These are phyloP conservation scores for Archilochus colubris DNA, from an alignment of 2,113 vertebrate species.

Conservation along the genomic window DNA sequence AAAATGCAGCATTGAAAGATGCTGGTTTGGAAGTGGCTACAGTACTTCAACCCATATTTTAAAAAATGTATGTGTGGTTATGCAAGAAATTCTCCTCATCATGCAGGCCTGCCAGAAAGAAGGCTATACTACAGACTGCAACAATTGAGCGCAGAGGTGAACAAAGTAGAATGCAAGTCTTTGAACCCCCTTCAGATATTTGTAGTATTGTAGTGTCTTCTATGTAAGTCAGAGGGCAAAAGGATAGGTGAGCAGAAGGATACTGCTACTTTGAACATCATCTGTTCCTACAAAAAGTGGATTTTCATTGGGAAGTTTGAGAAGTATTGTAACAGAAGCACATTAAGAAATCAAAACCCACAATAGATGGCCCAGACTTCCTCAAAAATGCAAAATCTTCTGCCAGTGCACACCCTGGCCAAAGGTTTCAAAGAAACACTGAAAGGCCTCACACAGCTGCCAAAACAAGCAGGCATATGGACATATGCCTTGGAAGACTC, in stretches of 20 bases:
- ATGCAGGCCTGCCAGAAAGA: not conserved
- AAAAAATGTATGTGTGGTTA: slow-evolving; percentile 16
- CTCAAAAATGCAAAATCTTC: not conserved
- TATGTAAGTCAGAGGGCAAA: not conserved
- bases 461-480: not conserved
- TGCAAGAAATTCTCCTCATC: not conserved
- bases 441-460: not conserved
- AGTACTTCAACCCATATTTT: not conserved
- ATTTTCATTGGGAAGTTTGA: not conserved
- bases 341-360: slow-evolving; percentile 2
- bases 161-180: not conserved
- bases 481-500: not conserved
- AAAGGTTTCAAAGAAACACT: not conserved
- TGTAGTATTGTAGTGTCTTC: not conserved
- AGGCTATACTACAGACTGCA: not conserved
- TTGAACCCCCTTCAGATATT: not conserved
- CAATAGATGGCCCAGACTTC: not conserved
- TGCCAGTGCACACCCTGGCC: not conserved
- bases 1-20: not conserved
- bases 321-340: not conserved
- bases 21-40: not conserved
- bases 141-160: not conserved
- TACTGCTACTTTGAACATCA: not conserved
- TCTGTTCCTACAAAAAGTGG: not conserved
- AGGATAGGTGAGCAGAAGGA: not conserved